Conservation (phyloP, 2,113 vertebrate genomes). For the Paramisgurnus dabryanus region DNA sequence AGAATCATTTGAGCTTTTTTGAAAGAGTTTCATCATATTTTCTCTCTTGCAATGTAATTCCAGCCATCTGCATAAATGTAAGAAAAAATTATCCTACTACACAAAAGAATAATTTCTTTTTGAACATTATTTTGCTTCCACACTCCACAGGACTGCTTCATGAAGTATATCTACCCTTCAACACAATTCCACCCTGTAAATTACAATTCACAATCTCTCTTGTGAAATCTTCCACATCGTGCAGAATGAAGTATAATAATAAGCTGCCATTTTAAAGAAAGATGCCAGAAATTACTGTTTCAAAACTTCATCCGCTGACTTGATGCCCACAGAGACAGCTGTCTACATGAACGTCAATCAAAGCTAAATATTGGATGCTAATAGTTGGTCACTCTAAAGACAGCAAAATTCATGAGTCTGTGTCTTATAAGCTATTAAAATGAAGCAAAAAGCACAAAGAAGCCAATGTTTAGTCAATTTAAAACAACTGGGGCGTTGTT, state of each 20-base stretch:
- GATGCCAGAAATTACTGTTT: not conserved
- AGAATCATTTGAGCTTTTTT: conserved; percentile 61
- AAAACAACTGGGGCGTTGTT: too few relatives aligned
- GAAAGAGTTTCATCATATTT: conserved; percentile 73
- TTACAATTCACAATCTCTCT: conserved; percentile 18
- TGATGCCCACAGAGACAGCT: not conserved
- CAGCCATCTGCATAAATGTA: conserved; percentile 18
- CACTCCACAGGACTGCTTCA: conserved; percentile 16
- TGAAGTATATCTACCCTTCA: conserved; percentile 10
- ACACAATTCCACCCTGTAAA: conserved; percentile 14
- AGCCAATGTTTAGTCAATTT: too few relatives aligned
- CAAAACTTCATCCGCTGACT: not conserved
- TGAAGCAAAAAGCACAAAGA: too few relatives aligned
- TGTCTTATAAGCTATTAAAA: too few relatives aligned
- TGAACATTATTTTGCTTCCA: conserved; percentile 10
- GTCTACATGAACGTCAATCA: too few relatives aligned
- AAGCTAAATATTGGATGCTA: too few relatives aligned
- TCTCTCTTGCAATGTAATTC: conserved; percentile 54
- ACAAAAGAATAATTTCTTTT: conserved; percentile 36
- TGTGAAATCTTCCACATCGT: too few relatives aligned
- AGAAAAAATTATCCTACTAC: conserved; percentile 7
- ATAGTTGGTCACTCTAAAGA: too few relatives aligned
- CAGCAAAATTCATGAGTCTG: too few relatives aligned
- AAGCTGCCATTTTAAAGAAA: not conserved
- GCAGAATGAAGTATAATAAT: conserved; percentile 2